phyloP scores from a whole-genome alignment of 2,113 vertebrate species.

The Salvelinus fontinalis region DNA sequence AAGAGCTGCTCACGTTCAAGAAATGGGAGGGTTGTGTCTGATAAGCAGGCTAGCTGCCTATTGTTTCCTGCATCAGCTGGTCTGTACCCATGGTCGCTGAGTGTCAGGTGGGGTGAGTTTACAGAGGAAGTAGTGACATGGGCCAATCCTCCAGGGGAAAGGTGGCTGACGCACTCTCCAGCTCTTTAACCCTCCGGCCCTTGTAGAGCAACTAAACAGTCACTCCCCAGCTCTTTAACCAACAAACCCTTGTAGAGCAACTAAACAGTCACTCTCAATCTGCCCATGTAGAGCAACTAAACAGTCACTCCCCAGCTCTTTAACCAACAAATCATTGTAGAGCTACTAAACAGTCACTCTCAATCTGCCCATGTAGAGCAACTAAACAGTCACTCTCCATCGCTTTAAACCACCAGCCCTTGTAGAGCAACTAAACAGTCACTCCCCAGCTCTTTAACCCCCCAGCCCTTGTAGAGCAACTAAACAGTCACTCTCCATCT shows the following conservation, averaged over 20 bases:
- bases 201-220: not conserved
- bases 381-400: not conserved
- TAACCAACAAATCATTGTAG: not conserved
- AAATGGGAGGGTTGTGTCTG: slow-evolving; percentile 83
- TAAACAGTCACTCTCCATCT: not conserved
- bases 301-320: too few relatives aligned
- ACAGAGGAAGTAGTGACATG: slow-evolving; percentile 75
- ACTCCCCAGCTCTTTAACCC: not conserved
- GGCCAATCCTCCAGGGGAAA: slow-evolving; percentile 81
- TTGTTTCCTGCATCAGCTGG: slow-evolving; percentile 84
- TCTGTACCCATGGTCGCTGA: slow-evolving; percentile 68
- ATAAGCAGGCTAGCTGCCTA: slow-evolving; percentile 84
- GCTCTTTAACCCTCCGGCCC: not conserved
- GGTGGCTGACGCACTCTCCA: slow-evolving; percentile 6
- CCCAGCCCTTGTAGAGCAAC: not conserved
- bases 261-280: too few relatives aligned
- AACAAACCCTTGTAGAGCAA: not conserved
- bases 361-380: not conserved
- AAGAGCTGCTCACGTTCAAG: slow-evolving; percentile 77
- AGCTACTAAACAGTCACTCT: not conserved
- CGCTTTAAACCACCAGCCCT: too few relatives aligned
- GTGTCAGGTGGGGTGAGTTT: slow-evolving; percentile 78
- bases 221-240: too few relatives aligned
- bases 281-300: not conserved
- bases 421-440: not conserved